Evolutionary conservation across 2,888 invertebrate genomes (phyloP), one percentile per base, ranked within the genome.

Genomic region (Diarsia brunnea): DNA sequence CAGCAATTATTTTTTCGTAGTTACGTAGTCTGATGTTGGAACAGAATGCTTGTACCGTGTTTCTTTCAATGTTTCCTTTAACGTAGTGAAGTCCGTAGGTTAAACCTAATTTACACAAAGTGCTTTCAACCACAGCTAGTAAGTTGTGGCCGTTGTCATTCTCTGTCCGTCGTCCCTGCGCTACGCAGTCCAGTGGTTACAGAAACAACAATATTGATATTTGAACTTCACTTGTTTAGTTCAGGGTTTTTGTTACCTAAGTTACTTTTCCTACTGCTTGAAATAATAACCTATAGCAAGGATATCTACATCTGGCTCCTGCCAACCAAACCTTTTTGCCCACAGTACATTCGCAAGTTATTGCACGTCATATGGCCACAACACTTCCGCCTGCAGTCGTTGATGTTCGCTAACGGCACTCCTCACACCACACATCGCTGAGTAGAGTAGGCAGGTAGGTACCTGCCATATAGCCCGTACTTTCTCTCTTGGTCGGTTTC

Each of bases 401-500:
- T 58, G 74, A 79, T 79, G 81, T 47, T 84, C 69, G 69, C 70
- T 63, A 75, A 69, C 81, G 84, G 73, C 60, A 72, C 66, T 53
- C 16, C 47, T 60, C 69, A 69, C 58, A 73, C 69, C 75, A 53
- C 66, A 68, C 61, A 53, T 55, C 67, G 49, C 19, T 21, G 49
- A n/a, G 31, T 67, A 43, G 60, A 53, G 43, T 43, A n/a, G 43
- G 43, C 63, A 43, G 63, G 63, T 63, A 63, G 43, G 27, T 45
- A 79, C 77, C 49, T 71, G n/a, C 61, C 61, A 73, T 24, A 19
- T 7, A 79, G 73, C 45, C 49, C 21, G 58, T 79, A 88, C 88
- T 87, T 87, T 87, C 87, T 88, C 87, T 84, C 60, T 43, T 74
- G 65, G 53, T 14, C 14, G 10, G 61, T 76, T 75, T 88, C 78